phyloP scores from a whole-genome alignment of 1,140 invertebrate genomes.

The Drosophila fuyamai region DNA sequence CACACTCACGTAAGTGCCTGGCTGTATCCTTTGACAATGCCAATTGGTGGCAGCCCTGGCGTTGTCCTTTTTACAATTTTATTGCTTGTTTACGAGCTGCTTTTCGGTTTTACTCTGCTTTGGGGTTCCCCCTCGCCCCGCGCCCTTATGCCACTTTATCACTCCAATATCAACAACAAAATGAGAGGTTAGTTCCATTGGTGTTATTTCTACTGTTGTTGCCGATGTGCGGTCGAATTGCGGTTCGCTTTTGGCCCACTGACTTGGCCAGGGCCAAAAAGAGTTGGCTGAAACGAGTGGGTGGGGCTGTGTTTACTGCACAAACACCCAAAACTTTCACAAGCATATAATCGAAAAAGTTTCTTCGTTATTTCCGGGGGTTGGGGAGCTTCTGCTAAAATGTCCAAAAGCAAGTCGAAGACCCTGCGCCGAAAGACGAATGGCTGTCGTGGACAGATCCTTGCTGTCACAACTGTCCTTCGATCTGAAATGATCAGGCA shows the following conservation, averaged over 20 bases:
- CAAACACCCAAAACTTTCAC: slow-evolving; percentile 77
- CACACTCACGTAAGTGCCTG: neutral
- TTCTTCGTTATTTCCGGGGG: slow-evolving; percentile 31
- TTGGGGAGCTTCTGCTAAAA: slow-evolving; percentile 9
- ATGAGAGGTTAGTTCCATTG: slow-evolving; percentile 26
- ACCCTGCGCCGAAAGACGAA: slow-evolving; percentile 31
- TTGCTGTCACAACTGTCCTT: slow-evolving; percentile 2
- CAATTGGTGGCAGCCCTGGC: slow-evolving; percentile 70
- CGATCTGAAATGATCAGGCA: slow-evolving; percentile 10
- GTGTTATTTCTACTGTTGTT: slow-evolving; percentile 29
- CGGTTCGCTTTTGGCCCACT: slow-evolving; percentile 53
- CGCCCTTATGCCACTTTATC: slow-evolving; percentile 37
- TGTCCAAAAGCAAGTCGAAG: slow-evolving; percentile 21
- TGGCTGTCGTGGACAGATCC: neutral
- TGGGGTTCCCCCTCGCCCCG: slow-evolving; percentile 3
- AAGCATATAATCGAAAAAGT: slow-evolving; percentile 83
- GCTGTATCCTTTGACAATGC: slow-evolving; percentile 64
- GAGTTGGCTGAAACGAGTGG: neutral
- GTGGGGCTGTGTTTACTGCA: slow-evolving; percentile 27
- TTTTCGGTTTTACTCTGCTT: slow-evolving; percentile 59
- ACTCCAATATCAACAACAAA: slow-evolving; percentile 57
- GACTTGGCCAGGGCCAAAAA: slow-evolving; percentile 13
- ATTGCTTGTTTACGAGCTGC: slow-evolving; percentile 82
- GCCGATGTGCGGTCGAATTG: slow-evolving; percentile 71
- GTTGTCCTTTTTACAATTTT: slow-evolving; percentile 81